These are phyloP conservation scores for Aporophyla nigra DNA, from an alignment of 2,888 invertebrate genomes.

Conservation along the genomic window DNA sequence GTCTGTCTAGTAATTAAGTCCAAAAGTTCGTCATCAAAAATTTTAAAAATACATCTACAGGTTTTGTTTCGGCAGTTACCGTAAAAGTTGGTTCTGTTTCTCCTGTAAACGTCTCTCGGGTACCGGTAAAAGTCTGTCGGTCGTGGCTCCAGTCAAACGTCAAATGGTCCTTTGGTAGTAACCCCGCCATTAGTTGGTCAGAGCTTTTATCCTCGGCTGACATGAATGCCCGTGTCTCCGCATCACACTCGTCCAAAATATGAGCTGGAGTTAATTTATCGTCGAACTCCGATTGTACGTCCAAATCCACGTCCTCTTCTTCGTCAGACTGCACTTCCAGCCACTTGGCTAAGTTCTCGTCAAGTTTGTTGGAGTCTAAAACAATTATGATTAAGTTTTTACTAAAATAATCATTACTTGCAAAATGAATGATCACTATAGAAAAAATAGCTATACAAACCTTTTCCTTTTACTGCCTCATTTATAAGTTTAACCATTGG, in stretches of 20 bases:
- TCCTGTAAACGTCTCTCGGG: no score
- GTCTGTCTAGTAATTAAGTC: no score
- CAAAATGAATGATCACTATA: slow-evolving; percentile 21
- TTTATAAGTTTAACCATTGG: slow-evolving; percentile 27
- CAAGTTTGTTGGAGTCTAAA: slow-evolving; percentile 20
- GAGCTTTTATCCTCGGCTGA: no score
- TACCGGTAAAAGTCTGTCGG: slow-evolving; percentile 10
- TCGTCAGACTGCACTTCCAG: slow-evolving; percentile 18
- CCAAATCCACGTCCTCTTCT: slow-evolving; percentile 17
- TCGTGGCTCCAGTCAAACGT: slow-evolving; percentile 38
- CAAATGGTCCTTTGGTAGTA: no score
- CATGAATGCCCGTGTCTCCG: slow-evolving; percentile 23
- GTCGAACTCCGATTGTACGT: slow-evolving; percentile 1
- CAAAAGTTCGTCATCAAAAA: no score
- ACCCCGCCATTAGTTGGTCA: no score
- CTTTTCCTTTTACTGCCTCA: slow-evolving; percentile 22
- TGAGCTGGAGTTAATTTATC: slow-evolving; percentile 14
- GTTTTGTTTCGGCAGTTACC: no score
- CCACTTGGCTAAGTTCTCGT: slow-evolving; percentile 20
- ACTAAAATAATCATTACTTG: slow-evolving; percentile 25
- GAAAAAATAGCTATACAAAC: slow-evolving; percentile 16
- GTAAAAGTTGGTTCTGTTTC: no score
- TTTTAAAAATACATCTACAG: no score
- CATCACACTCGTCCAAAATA: slow-evolving; percentile 14
- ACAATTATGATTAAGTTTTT: slow-evolving; percentile 25